Conservation (phyloP, 2,113 vertebrate species). For the Enhydra lutris region DNA sequence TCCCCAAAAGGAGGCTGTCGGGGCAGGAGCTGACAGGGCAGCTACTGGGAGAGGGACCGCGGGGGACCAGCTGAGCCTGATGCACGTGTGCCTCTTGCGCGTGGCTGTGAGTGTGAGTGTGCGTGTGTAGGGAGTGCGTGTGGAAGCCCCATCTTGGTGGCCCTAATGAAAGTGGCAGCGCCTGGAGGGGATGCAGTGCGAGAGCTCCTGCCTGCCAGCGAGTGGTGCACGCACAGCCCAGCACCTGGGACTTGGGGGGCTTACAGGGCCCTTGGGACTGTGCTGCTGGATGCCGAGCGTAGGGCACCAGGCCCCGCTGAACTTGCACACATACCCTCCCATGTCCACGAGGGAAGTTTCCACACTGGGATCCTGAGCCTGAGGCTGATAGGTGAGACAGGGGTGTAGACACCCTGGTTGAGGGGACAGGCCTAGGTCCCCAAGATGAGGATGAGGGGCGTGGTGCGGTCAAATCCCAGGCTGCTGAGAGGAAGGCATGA, state of each 20-base stretch:
- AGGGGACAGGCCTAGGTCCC: background rate
- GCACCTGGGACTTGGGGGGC: background rate
- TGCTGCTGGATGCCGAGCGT: background rate
- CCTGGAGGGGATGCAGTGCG: rapidly evolving
- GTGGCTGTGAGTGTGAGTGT: background rate
- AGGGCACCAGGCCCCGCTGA: background rate
- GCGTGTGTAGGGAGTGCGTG: rapidly evolving
- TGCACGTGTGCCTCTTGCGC: too few relatives aligned
- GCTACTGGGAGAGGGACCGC: background rate
- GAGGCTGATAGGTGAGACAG: background rate
- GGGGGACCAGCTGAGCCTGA: background rate
- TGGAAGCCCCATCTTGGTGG: background rate
- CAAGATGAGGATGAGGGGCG: too few relatives aligned
- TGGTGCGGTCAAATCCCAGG: background rate
- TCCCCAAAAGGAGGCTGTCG: background rate
- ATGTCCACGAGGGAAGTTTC: background rate
- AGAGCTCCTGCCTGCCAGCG: background rate
- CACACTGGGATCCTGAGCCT: background rate
- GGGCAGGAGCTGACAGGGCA: background rate
- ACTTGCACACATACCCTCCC: background rate
- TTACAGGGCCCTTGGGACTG: background rate
- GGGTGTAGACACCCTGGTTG: background rate
- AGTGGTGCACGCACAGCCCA: too few relatives aligned
- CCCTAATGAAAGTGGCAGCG: rapidly evolving
- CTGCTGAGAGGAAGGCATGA: rapidly evolving